Base-by-base conservation (phyloP, 2,888 invertebrate species). In the Leptarthrus brevirostris region DNA sequence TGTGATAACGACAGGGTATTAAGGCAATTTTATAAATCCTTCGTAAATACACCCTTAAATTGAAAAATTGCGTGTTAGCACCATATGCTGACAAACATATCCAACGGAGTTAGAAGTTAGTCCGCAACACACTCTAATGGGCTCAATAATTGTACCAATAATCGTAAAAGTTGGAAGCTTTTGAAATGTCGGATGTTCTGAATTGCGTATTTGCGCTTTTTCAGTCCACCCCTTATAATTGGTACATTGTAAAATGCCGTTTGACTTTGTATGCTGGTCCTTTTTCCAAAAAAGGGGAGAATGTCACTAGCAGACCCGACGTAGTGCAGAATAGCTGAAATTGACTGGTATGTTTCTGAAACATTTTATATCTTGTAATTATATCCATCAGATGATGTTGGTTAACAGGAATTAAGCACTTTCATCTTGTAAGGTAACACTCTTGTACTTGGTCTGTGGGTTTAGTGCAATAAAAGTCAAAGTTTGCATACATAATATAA, bases 111-210 rank as follows among this genome's bases (percentile, higher is more conserved):
- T 36, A 24, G 44, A 12, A 61, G 61, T 36, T 14, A 64, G 64
- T 64, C 64, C 64, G 24, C 64, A 64, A 44, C 64, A 64, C 16
- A 36, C 24, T 47, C 44, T 66, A 73, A 75, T 70, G 58, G 54
- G 72, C 73, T 75, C 73, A 69, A 75, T 75, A 75, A 75, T 75
- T 75, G 73, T 61, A 72, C 36, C 75, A 75, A 75, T 75, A 75
- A 75, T 72, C 73, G 75, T 75, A 73, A 73, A 75, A 69, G 26
- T 61, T 52, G 44, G 61, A 36, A 73, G 56, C 54, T 72, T 40
- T 72, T 49, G 40, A 64, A 72, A 69, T 70, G 61, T 70, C 69
- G 69, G 75, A 69, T 75, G 72, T 61, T 72, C 47, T 70, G 52
- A 72, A 75, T 73, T 22, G 75, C 70, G 54, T 72, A 47, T 70